Percentiles rank a stretch among this genome's conserved stretches.
phyloP scores from a whole-genome alignment of 2,113 vertebrate genomes.

The Corythornis cristatus region DNA sequence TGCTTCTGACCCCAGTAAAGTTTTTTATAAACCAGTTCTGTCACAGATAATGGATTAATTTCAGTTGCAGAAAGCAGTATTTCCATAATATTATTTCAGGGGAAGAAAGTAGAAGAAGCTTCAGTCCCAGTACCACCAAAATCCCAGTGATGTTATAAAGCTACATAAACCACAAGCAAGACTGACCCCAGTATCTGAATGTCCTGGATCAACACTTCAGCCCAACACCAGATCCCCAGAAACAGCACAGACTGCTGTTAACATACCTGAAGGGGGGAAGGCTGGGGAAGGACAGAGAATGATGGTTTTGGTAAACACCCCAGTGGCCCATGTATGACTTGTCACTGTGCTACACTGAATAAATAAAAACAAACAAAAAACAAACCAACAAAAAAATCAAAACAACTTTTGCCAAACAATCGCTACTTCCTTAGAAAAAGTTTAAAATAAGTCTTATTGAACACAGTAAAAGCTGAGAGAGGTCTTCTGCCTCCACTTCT shows the following conservation, averaged over 20 bases:
- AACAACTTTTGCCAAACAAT: neutral
- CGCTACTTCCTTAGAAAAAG: neutral
- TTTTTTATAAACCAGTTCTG: neutral
- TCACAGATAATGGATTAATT: neutral
- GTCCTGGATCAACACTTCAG: neutral
- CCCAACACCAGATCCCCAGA: neutral
- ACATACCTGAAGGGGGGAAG: neutral
- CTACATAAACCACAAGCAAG: neutral
- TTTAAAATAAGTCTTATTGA: neutral
- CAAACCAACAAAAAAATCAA: neutral
- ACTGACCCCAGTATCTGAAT: neutral
- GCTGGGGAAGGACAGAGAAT: neutral
- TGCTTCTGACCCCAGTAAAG: neutral
- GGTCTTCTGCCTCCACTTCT: neutral
- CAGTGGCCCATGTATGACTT: neutral
- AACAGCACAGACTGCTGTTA: neutral
- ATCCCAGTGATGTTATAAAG: neutral
- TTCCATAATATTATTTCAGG: neutral
- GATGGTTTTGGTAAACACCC: neutral
- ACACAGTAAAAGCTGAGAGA: neutral
- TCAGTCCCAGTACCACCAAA: neutral
- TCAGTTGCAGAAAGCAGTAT: neutral
- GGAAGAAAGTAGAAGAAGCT: neutral
- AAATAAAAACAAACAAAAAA: neutral
- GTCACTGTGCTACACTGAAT: neutral